A percentile compares a stretch with the other conserved stretches of the same genome.
These are phyloP conservation scores for Aplidium turbinatum DNA, from an alignment of 23 tunicate species.

Conservation along the genomic window DNA sequence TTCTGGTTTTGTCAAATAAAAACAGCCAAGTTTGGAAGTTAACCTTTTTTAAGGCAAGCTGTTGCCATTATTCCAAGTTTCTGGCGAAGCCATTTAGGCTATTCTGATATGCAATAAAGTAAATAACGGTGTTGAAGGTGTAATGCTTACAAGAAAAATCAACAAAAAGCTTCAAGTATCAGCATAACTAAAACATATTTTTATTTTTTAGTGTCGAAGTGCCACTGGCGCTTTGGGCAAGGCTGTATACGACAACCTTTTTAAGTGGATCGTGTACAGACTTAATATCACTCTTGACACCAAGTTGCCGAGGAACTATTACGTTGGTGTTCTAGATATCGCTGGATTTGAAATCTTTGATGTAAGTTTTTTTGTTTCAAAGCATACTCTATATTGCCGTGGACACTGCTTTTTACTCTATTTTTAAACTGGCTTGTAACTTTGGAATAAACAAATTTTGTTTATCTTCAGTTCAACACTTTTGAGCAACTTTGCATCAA, in stretches of 20 bases:
- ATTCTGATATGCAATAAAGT: too few relatives aligned
- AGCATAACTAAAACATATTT: too few relatives aligned
- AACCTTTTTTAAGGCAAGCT: too few relatives aligned
- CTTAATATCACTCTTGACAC: conserved; percentile 90
- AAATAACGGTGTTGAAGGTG: too few relatives aligned
- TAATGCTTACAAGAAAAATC: too few relatives aligned
- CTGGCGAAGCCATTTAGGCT: too few relatives aligned
- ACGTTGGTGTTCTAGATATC: conserved; percentile 94
- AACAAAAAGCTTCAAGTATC: too few relatives aligned
- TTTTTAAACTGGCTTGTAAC: neutral
- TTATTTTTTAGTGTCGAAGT: conserved; percentile 55
- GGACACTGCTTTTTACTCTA: too few relatives aligned
- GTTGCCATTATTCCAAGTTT: too few relatives aligned
- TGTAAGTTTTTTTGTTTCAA: conserved; percentile 59
- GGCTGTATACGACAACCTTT: conserved; percentile 85
- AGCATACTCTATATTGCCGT: too few relatives aligned
- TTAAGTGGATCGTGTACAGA: conserved; percentile 84
- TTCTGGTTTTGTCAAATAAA: too few relatives aligned
- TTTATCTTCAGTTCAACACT: conserved; percentile 76
- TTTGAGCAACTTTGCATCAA: conserved; percentile 99
- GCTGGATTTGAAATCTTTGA: conserved; percentile 98
- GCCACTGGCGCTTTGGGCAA: conserved; percentile 95
- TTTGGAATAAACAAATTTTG: neutral
- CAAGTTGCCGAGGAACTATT: conserved; percentile 88
- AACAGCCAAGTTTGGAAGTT: too few relatives aligned